These are phyloP conservation scores for Scartelaos histophorus DNA, from an alignment of 2,113 vertebrate genomes.

Conservation along the genomic window DNA sequence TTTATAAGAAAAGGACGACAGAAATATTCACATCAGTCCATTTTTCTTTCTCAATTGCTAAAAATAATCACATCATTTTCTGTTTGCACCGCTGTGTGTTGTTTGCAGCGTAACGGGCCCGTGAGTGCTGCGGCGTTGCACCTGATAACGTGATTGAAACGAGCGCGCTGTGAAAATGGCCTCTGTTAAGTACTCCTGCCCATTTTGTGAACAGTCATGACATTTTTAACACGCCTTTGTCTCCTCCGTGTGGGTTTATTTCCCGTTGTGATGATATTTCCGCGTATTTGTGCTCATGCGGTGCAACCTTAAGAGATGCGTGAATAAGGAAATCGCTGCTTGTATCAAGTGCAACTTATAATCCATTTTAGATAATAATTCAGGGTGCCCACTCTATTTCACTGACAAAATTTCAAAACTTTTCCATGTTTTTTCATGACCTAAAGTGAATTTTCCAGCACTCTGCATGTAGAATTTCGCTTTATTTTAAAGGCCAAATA, in stretches of 20 bases:
- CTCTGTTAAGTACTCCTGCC: conserved; percentile 28
- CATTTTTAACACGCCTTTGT: conserved; percentile 46
- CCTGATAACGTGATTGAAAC: conserved; percentile 11
- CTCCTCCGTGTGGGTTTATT: conserved; percentile 20
- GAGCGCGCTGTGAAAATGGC: conserved; percentile 12
- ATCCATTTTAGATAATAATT: not conserved
- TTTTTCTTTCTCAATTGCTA: too few relatives aligned
- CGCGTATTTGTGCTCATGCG: conserved; percentile 5
- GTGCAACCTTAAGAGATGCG: not conserved
- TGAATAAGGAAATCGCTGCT: not conserved
- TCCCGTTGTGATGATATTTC: conserved; percentile 46
- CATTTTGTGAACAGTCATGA: conserved; percentile 30
- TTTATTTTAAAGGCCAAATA: too few relatives aligned
- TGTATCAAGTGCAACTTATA: conserved; percentile 12
- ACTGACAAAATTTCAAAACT: too few relatives aligned
- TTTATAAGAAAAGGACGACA: too few relatives aligned
- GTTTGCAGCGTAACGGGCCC: not conserved
- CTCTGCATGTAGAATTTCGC: too few relatives aligned
- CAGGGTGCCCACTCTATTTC: too few relatives aligned
- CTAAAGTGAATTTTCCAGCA: too few relatives aligned
- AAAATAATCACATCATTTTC: too few relatives aligned
- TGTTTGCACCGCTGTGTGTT: not conserved
- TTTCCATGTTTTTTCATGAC: too few relatives aligned
- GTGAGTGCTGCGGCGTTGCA: not conserved
- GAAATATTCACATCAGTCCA: too few relatives aligned